Evolutionary conservation across 2,888 invertebrate genomes (phyloP).

Genomic region (Drosophila cognata): DNA sequence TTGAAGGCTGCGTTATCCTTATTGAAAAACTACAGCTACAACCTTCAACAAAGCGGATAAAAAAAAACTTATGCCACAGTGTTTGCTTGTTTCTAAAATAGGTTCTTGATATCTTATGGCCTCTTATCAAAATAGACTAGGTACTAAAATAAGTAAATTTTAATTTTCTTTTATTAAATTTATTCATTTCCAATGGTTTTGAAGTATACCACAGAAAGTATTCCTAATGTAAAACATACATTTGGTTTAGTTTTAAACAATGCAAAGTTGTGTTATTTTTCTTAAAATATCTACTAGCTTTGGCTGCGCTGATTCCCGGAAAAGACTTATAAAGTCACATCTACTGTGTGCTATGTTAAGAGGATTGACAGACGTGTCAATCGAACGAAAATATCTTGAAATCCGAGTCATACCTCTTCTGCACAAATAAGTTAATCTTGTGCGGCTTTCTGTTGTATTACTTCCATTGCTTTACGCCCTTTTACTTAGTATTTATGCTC

Average conservation of each 20-base stretch:
- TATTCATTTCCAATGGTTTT: not conserved
- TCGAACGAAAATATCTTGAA: not conserved
- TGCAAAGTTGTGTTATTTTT: not conserved
- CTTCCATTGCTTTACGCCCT: not conserved
- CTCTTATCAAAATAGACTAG: not conserved
- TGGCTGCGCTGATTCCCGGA: not conserved
- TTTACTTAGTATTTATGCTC: constrained; percentile 7
- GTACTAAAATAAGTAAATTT: not conserved
- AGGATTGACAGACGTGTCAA: not conserved
- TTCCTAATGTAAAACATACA: not conserved
- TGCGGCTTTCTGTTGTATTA: not conserved
- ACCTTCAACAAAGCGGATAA: not conserved
- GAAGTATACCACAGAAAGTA: not conserved
- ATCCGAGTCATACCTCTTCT: not conserved
- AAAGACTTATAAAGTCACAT: not conserved
- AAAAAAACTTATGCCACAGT: not conserved
- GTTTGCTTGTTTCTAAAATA: not conserved
- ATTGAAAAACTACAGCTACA: constrained; percentile 27
- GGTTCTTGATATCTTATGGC: not conserved
- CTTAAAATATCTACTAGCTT: not conserved
- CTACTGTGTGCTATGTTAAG: no score
- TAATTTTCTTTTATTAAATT: not conserved
- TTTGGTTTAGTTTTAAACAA: not conserved
- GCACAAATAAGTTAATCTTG: not conserved
- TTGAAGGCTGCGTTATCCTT: constrained; percentile 19